Base-by-base conservation (phyloP, 2,797 vertebrate species). In the Leucoraja ocellata region DNA sequence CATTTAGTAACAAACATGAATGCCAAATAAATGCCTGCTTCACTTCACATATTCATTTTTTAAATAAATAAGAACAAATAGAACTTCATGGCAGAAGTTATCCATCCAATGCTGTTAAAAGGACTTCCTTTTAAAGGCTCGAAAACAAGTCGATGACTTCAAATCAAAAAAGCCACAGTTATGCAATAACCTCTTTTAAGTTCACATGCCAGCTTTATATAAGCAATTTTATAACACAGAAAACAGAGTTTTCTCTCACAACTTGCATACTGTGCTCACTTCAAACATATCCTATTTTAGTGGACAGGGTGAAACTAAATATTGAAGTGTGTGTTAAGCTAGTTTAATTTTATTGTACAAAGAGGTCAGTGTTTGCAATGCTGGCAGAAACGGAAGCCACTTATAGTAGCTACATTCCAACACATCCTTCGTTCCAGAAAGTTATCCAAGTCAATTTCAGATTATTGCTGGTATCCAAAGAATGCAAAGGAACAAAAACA, bases 401-500 rank as follows among this genome's bases (percentile, higher is more conserved):
- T n/a, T 92, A 36, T 25, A 74, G 23, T 16, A 74, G 25, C 39
- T 54, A 54, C 39, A 92, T 92, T 76, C 39, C 71, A 54, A 23
- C 71, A 92, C 46, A 39, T 73, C 25, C 18, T 68, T 76, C 68
- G 54, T 54, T 39, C 25, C 71, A 76, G 90, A 92, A 54, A 76
- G 71, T 92, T 25, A 76, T n/a, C 90, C 25, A 71, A 74, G 23
- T 92, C 46, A 54, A 76, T 76, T 91, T 76, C 61, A 77, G 91
- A 93, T 92, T 76, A 93, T 91, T 71, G 81, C 78, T 68, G 68
- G 71, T 58, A 93, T 78, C 25, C 46, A 63, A 93, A 83, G 93
- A 94, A 94, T 93, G 79, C 93, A 54, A 93, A 68, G 84, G 93
- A 91, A 94, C 39, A 80, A 92, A 63, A 93, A 63, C 32, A 39